Evolutionary conservation across 2,888 invertebrate genomes (phyloP).

Genomic region (Pherbina coryleti): DNA sequence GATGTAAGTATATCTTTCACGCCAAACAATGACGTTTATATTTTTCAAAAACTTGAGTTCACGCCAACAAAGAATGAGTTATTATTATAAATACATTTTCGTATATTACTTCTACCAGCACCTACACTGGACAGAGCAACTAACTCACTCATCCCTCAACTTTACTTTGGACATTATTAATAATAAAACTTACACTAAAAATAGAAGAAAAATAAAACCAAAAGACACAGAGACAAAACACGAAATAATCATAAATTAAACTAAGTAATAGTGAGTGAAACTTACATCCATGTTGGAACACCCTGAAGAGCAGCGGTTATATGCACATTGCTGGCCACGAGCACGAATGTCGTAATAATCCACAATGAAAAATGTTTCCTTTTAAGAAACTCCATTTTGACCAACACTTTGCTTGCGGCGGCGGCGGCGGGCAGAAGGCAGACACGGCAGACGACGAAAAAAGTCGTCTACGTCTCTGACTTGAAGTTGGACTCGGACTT

Average conservation of each 20-base stretch:
- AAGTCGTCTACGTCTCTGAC: constrained; percentile 4
- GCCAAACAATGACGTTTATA: too few relatives aligned
- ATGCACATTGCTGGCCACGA: constrained; percentile 58
- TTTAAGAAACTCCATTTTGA: constrained; percentile 66
- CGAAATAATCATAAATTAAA: neutral
- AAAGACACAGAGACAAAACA: neutral
- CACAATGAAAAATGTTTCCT: constrained; percentile 66
- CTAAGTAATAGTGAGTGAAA: constrained; percentile 42
- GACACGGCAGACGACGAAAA: constrained; percentile 4
- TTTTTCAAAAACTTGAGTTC: too few relatives aligned
- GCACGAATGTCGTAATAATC: constrained; percentile 63
- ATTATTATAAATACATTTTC: too few relatives aligned
- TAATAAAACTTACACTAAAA: too few relatives aligned
- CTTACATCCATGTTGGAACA: constrained; percentile 70
- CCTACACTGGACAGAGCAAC: too few relatives aligned
- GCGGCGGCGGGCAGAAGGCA: constrained; percentile 1
- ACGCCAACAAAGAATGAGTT: too few relatives aligned
- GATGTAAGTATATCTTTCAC: too few relatives aligned
- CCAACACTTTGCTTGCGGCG: constrained; percentile 49
- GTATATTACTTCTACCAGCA: too few relatives aligned
- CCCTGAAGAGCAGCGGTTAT: constrained; percentile 64
- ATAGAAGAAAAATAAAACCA: too few relatives aligned
- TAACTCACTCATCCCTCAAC: too few relatives aligned
- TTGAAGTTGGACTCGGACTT: neutral
- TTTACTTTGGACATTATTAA: too few relatives aligned